A percentile compares a stretch with the other conserved stretches of the same genome.
Evolutionary conservation across 2,797 vertebrate species (phyloP).

Genomic region (Argya squamiceps): DNA sequence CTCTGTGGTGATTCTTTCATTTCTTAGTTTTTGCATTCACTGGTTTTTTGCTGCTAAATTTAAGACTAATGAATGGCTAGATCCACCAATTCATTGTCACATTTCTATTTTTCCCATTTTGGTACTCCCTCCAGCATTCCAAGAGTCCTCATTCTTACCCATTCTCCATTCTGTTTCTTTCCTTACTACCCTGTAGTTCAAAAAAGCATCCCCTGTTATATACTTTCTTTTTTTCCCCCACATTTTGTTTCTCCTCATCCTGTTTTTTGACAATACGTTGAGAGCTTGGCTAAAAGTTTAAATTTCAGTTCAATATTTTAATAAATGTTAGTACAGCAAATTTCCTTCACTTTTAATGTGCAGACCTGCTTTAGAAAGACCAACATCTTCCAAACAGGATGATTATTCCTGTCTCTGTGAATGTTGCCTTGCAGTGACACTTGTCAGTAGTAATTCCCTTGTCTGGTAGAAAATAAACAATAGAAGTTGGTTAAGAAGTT

Average conservation of each 20-base stretch:
- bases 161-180: not conserved
- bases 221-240: rapidly evolving
- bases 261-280: not conserved
- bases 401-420: not conserved
- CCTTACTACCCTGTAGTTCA: not conserved
- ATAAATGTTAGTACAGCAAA: not conserved
- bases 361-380: not conserved
- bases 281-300: not conserved
- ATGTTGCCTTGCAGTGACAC: not conserved
- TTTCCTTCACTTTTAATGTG: not conserved
- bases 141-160: not conserved
- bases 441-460: not conserved
- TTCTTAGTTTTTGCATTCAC: not conserved
- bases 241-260: not conserved
- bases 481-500: not conserved
- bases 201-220: not conserved
- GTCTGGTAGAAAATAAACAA: not conserved
- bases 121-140: not conserved
- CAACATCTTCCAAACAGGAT: not conserved
- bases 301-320: not conserved
- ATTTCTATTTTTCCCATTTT: not conserved
- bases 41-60: not conserved
- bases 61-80: not conserved
- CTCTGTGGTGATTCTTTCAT: not conserved
- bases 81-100: not conserved